Base-by-base conservation (phyloP, 2,888 invertebrate genomes). In the Xylophagus ater region DNA sequence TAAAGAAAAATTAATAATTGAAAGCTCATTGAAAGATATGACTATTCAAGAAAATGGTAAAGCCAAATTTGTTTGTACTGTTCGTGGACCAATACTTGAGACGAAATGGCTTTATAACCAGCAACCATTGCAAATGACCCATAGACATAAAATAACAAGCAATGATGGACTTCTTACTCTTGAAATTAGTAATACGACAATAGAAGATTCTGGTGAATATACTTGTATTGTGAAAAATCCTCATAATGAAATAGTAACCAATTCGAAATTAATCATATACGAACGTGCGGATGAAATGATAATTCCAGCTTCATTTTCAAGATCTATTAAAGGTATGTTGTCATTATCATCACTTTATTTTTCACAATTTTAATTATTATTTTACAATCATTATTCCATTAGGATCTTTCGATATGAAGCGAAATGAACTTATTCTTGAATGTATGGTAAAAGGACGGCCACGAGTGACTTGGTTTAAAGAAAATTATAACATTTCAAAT, bases 101-200 rank as follows among this genome's bases (percentile, higher is more conserved):
- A 68, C 84, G 3, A 71, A 75, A 37, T 88, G 88, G 88, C 71
- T 75, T 31, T 80, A 76, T 54, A 77, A 85, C 54, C 79, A 78
- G 0, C 62, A 71, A 33, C 58, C 70, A 9, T 57, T 71, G 42
- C 64, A 67, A 17, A 58, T 68, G 40, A 67, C 66, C 52, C 56
- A 67, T 24, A 73, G 70, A 44, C 75, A 69, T 51, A 65, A 35
- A 12, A 34, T 61, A 51, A 71, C 69, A 2, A 72, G 67, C 40
- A 69, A 66, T 34, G 58, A 67, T 2, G 74, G 80, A 1, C 68
- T 82, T 17, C 75, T 81, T 4, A 81, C 78, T 31, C 58, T 88
- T 41, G 86, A 87, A 62, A 73, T 88, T 12, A 63, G 76, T 25
- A 75, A 81, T 52, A 76, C 78, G 0, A 66, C 70, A 1, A 66